A percentile compares a stretch with the other conserved stretches of the same genome.
These are phyloP conservation scores for Nothobranchius furzeri DNA, from an alignment of 2,113 vertebrate species.

Conservation along the genomic window DNA sequence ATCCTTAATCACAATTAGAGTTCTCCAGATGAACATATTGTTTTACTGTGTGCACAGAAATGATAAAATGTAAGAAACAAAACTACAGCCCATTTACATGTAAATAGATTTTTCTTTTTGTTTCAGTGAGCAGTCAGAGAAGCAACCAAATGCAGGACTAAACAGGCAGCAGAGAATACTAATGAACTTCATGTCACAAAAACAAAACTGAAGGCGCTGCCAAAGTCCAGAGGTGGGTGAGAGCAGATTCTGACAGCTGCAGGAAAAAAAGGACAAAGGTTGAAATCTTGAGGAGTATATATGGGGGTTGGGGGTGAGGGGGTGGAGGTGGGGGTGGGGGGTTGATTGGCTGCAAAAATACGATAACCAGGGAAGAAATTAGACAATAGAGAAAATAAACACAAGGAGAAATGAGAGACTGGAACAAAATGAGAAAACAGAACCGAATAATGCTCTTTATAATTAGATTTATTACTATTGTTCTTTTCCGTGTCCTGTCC, in stretches of 20 bases:
- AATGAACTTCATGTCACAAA: constrained; percentile 3
- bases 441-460: no score
- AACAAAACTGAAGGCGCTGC: constrained; percentile 5
- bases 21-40: not conserved
- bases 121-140: constrained; percentile 7
- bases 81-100: constrained; percentile 4
- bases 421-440: not conserved
- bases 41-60: constrained; percentile 1
- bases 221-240: not conserved
- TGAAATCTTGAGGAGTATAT: not conserved
- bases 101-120: constrained; percentile 12
- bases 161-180: constrained; percentile 6
- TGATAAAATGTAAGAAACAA: not conserved
- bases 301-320: not conserved
- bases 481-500: no score
- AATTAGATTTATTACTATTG: no score
- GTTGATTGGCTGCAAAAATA: not conserved
- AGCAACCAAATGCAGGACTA: constrained; percentile 10
- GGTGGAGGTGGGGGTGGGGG: no score
- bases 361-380: not conserved
- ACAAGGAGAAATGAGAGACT: not conserved
- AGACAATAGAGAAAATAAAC: not conserved
- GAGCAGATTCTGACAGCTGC: not conserved
- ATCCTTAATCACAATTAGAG: not conserved
- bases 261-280: not conserved